A percentile compares a stretch with the other conserved stretches of the same genome.
Conservation (phyloP, 2,888 invertebrate genomes). For the Papilio gigon region DNA sequence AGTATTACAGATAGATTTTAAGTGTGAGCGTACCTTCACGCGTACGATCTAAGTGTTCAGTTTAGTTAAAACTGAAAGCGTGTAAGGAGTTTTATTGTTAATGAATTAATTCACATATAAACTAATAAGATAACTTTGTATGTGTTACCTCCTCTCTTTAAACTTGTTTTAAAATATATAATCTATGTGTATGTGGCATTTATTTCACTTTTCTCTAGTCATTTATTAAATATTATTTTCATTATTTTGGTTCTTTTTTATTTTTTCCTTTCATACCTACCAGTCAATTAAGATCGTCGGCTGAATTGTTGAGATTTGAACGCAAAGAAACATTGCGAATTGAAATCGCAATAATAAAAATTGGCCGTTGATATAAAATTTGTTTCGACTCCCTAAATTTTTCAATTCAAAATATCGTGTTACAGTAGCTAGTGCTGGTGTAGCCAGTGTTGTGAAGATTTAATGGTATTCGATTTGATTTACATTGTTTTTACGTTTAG, state of each 20-base stretch:
- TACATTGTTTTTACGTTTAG: slow-evolving; percentile 36
- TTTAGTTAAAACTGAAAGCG: too few relatives aligned
- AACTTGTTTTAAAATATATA: background rate
- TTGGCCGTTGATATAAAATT: slow-evolving; percentile 45
- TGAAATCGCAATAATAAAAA: slow-evolving; percentile 37
- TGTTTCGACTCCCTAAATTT: slow-evolving; percentile 81
- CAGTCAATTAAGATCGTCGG: slow-evolving; percentile 71
- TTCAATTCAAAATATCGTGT: slow-evolving; percentile 74
- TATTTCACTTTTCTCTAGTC: slow-evolving; percentile 24
- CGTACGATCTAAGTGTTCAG: too few relatives aligned
- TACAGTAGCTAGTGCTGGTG: slow-evolving; percentile 47
- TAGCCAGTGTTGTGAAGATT: slow-evolving; percentile 48
- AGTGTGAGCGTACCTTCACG: too few relatives aligned
- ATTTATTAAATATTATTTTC: slow-evolving; percentile 53
- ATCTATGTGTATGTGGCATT: slow-evolving; percentile 15
- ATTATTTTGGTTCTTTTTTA: slow-evolving; percentile 53
- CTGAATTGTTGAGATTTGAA: slow-evolving; percentile 37
- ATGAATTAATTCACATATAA: too few relatives aligned
- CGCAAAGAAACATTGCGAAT: slow-evolving; percentile 1
- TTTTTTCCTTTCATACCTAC: slow-evolving; percentile 63
- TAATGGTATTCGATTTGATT: slow-evolving; percentile 41
- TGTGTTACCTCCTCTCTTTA: too few relatives aligned
- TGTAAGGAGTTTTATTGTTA: too few relatives aligned
- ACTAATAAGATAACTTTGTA: too few relatives aligned
- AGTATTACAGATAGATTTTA: too few relatives aligned